phyloP scores from a whole-genome alignment of 2,888 invertebrate species.

The Parelbella ahira region DNA sequence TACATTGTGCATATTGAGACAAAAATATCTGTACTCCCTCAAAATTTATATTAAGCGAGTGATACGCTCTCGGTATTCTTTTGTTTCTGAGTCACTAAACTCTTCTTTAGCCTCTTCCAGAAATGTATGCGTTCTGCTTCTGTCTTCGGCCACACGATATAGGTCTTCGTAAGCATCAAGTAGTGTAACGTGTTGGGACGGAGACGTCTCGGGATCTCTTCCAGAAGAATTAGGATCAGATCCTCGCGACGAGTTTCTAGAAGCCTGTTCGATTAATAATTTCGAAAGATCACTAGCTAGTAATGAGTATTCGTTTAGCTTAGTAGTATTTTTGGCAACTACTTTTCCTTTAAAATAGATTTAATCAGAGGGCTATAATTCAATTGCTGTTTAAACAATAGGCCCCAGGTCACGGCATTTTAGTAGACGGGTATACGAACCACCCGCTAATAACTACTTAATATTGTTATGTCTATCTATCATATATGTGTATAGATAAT shows the following conservation, averaged over 20 bases:
- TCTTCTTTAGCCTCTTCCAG: slow-evolving; percentile 68
- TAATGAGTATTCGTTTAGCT: too few species aligned
- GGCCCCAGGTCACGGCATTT: too few species aligned
- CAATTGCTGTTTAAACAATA: too few species aligned
- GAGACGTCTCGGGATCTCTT: slow-evolving; percentile 81
- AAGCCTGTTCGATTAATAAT: slow-evolving; percentile 52
- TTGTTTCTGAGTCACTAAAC: slow-evolving; percentile 47
- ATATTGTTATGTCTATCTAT: too few species aligned
- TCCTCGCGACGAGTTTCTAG: slow-evolving; percentile 82
- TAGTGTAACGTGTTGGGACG: slow-evolving; percentile 83
- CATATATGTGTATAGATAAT: too few species aligned
- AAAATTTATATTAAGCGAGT: slow-evolving; percentile 51
- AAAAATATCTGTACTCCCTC: too few species aligned
- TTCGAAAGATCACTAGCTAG: too few species aligned
- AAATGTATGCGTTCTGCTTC: slow-evolving; percentile 50
- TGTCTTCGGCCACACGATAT: slow-evolving; percentile 83
- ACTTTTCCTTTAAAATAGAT: background rate
- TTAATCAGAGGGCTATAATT: background rate
- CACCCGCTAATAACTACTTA: too few species aligned
- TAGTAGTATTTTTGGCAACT: too few species aligned
- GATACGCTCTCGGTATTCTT: slow-evolving; percentile 49
- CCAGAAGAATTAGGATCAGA: slow-evolving; percentile 82
- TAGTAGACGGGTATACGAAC: too few species aligned
- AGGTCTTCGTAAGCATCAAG: slow-evolving; percentile 85
- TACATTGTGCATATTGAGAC: too few species aligned